A percentile compares a stretch with the other conserved stretches of the same genome.
These are phyloP conservation scores for Euproctis similis DNA, from an alignment of 2,888 invertebrate species.

Conservation along the genomic window DNA sequence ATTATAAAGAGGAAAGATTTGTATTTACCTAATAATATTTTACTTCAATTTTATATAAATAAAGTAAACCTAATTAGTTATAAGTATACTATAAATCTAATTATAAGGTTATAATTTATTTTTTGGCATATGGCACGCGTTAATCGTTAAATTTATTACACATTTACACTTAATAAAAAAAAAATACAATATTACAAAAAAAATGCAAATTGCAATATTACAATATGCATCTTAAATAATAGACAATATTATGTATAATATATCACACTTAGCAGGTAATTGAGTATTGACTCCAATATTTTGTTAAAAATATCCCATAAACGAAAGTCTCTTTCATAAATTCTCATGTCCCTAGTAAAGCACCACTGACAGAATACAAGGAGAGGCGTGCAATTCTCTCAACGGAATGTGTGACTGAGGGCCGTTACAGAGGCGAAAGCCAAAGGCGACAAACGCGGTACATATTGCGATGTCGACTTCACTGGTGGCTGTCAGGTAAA, in stretches of 20 bases:
- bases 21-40: not conserved
- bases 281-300: slow-evolving; percentile 31
- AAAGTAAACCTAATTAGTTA: too few species aligned
- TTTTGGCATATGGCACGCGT: slow-evolving; percentile 43
- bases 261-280: slow-evolving; percentile 42
- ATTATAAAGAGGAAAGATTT: too few species aligned
- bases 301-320: not conserved
- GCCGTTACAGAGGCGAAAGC: slow-evolving; percentile 24
- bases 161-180: too few species aligned
- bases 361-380: not conserved
- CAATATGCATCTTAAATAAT: too few species aligned
- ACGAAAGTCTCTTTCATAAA: not conserved
- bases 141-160: too few species aligned
- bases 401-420: slow-evolving; percentile 48
- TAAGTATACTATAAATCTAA: slow-evolving; percentile 1
- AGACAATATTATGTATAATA: slow-evolving; percentile 27
- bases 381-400: slow-evolving; percentile 14
- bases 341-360: not conserved
- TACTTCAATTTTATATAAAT: too few species aligned
- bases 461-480: slow-evolving; percentile 43
- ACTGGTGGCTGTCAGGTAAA: slow-evolving; percentile 51
- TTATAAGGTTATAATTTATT: slow-evolving; percentile 6
- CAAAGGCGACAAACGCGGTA: slow-evolving; percentile 43
- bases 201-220: slow-evolving; percentile 8
- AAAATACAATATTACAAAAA: too few species aligned